These are phyloP conservation scores for Charina bottae DNA, from an alignment of 2,113 vertebrate genomes.

Conservation along the genomic window DNA sequence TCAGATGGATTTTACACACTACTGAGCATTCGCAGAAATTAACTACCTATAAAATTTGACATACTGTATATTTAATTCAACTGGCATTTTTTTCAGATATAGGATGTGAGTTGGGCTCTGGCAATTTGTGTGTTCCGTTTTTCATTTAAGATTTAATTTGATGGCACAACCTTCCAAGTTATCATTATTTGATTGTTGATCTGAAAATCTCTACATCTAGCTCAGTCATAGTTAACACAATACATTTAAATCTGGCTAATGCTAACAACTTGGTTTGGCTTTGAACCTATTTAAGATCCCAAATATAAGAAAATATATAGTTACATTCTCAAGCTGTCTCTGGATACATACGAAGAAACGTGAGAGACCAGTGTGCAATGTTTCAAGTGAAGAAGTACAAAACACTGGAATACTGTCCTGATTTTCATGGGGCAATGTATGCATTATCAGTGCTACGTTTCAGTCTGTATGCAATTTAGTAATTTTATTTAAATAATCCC, in stretches of 20 bases:
- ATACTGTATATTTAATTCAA: constrained; percentile 13
- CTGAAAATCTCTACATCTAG: background rate
- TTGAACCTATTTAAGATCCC: background rate
- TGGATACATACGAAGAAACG: background rate
- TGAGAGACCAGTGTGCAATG: background rate
- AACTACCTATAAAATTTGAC: background rate
- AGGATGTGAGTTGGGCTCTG: background rate
- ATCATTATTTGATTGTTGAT: background rate
- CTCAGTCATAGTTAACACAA: background rate
- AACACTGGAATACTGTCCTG: background rate
- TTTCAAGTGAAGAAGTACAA: background rate
- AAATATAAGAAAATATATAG: background rate
- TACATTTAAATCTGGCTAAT: background rate
- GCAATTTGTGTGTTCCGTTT: background rate
- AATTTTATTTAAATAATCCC: background rate
- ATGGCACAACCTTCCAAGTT: background rate
- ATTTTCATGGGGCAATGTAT: background rate
- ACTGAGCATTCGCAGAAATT: background rate
- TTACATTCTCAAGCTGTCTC: background rate
- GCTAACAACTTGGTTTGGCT: background rate
- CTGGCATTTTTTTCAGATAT: background rate
- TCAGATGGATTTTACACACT: constrained; percentile 7
- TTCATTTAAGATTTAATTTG: background rate
- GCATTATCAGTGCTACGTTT: background rate
- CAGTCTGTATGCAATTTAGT: background rate